Evolutionary conservation across 2,797 vertebrate species (phyloP).

Genomic region (Urophycis tenuis): DNA sequence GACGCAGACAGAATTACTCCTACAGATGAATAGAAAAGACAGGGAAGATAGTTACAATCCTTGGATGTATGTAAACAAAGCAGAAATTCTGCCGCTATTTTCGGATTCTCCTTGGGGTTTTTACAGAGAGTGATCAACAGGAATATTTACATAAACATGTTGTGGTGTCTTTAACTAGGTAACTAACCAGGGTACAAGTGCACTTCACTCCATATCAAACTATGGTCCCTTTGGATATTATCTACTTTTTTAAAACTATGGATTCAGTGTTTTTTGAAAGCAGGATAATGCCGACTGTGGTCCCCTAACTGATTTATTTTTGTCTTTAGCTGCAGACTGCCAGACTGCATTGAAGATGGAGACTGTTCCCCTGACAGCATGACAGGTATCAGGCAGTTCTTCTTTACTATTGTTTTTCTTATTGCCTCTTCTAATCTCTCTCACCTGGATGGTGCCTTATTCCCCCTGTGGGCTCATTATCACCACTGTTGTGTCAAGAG

Average conservation of each 20-base stretch:
- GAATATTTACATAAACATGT: slow-evolving; percentile 59
- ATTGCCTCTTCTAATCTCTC: neutral
- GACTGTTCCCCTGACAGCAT: slow-evolving; percentile 65
- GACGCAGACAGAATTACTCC: slow-evolving; percentile 20
- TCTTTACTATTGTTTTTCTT: neutral
- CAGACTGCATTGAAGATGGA: slow-evolving; percentile 61
- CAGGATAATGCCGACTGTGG: neutral
- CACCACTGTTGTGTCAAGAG: slow-evolving; percentile 14
- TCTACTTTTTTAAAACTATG: neutral
- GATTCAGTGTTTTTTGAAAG: slow-evolving; percentile 5
- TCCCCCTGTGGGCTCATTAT: slow-evolving; percentile 55
- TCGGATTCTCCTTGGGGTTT: slow-evolving; percentile 58
- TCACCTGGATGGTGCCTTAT: slow-evolving; percentile 5
- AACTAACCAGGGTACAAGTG: neutral
- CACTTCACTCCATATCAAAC: neutral
- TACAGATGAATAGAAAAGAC: slow-evolving; percentile 9
- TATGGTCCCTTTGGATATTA: neutral
- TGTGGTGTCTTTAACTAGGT: slow-evolving; percentile 23
- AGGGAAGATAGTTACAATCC: slow-evolving; percentile 30
- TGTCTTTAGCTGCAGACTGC: slow-evolving; percentile 66
- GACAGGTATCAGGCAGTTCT: slow-evolving; percentile 62
- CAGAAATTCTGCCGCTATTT: slow-evolving; percentile 67
- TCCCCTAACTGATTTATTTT: slow-evolving; percentile 40
- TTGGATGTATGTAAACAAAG: slow-evolving; percentile 61
- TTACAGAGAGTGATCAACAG: slow-evolving; percentile 50